Base-by-base conservation (phyloP, 2,888 invertebrate genomes). In the Drosophila sordidula region DNA sequence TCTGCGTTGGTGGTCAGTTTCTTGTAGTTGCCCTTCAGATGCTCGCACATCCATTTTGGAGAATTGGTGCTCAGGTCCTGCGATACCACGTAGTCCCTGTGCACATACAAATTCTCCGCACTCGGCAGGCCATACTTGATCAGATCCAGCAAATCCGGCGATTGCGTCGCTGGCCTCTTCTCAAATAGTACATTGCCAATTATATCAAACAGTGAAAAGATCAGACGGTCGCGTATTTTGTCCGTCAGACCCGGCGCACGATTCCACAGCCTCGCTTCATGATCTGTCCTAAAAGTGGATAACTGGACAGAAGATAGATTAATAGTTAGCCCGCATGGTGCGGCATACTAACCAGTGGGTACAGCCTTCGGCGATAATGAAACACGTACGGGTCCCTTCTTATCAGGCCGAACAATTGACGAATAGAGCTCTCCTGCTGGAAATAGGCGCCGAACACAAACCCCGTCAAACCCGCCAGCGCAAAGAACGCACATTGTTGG, bases 71-170 rank as follows among this genome's bases (percentile, higher is more conserved):
- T 14, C 4, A 62, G 6, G 22, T 80, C 75, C 12, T 73, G 77
- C 12, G 89, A 80, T 0, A 86, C 75, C 41, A 85, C 70, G n/a
- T 88, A 88, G 39, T 88, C 84, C 58, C 75, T 73, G 52, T 78
- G 78, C 11, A 86, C 67, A 32, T 61, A 52, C 22, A 85, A 25
- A 41, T 86, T 74, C 12, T 78, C 87, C 1, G 58, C 54, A 29
- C 85, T 71, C 1, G 88, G 85, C 11, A 85, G 41, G 0, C 85
- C 85, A 16, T 74, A 85, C 29, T 83, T 88, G 9, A 83, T 45
- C 14, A 85, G 14, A 16, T 72, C 70, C 25, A 80, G 34, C 5
- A 85, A 34, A 55, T 88, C 65, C 0, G 63, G 41, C 0, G 64
- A 22, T 38, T 25, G 50, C 0, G 26, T 25, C 3, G 52, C 18